Percentiles rank a stretch among this genome's conserved stretches.
These are phyloP conservation scores for Esox masquinongy DNA, from an alignment of 2,797 vertebrate genomes.

Conservation along the genomic window DNA sequence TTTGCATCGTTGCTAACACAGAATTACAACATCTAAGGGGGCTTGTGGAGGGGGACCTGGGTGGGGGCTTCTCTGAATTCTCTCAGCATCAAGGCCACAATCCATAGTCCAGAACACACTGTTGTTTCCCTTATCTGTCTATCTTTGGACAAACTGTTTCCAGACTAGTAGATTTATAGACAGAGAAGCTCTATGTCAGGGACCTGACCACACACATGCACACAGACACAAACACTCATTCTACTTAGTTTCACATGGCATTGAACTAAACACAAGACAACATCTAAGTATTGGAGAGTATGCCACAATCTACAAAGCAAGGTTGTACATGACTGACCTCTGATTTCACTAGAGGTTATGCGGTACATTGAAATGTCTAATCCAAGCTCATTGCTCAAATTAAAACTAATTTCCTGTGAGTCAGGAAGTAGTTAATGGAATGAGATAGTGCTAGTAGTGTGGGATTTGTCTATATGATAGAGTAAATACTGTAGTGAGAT, in stretches of 20 bases:
- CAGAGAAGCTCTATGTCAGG: slow-evolving; percentile 59
- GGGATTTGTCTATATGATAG: background rate
- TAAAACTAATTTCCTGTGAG: background rate
- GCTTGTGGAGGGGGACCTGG: slow-evolving; percentile 3
- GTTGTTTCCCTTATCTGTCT: slow-evolving; percentile 62
- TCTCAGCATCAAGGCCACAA: slow-evolving; percentile 60
- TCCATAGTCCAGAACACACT: slow-evolving; percentile 23
- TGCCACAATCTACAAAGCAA: background rate
- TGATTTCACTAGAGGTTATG: background rate
- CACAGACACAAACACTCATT: background rate
- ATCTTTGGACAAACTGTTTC: slow-evolving; percentile 66
- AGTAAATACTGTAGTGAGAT: too few relatives aligned
- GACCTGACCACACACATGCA: slow-evolving; percentile 42
- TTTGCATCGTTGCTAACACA: background rate
- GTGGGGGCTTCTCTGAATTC: too few relatives aligned
- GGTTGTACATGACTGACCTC: background rate
- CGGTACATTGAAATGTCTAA: background rate
- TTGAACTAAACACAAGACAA: background rate
- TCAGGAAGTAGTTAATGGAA: background rate
- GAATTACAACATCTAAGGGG: background rate
- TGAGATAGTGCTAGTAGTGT: background rate
- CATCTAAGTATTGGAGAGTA: background rate
- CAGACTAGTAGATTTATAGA: slow-evolving; percentile 55
- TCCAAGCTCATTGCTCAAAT: background rate
- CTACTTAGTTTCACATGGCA: background rate